These are phyloP conservation scores for Eutrigla gurnardus DNA, from an alignment of 2,797 vertebrate species.

Conservation along the genomic window DNA sequence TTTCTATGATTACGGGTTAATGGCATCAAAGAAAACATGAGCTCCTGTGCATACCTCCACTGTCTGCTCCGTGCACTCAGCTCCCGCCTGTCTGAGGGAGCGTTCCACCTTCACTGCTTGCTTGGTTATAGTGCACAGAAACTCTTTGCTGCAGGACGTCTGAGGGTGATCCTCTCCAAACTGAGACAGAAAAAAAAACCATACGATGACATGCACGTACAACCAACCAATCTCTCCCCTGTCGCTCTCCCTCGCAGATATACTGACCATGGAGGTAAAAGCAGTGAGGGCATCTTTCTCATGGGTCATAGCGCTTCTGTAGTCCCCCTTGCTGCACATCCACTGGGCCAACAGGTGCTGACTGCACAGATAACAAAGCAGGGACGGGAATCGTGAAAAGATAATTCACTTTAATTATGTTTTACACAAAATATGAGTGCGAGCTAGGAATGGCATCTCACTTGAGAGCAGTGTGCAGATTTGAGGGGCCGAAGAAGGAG, in stretches of 20 bases:
- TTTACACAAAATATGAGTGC: not conserved
- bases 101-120: slow-evolving; percentile 89
- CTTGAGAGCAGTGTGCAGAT: slow-evolving; percentile 85
- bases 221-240: not conserved
- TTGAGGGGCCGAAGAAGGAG: slow-evolving; percentile 82
- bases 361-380: slow-evolving; percentile 67
- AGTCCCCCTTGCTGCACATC: slow-evolving; percentile 86
- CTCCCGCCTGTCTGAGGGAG: slow-evolving; percentile 83
- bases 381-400: not conserved
- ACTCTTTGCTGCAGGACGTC: slow-evolving; percentile 84
- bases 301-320: slow-evolving; percentile 85
- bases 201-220: not conserved
- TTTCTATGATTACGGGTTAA: not conserved
- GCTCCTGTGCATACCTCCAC: slow-evolving; percentile 67
- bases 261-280: slow-evolving; percentile 84
- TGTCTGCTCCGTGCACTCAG: slow-evolving; percentile 73
- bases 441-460: slow-evolving; percentile 52
- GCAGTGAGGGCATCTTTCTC: slow-evolving; percentile 86
- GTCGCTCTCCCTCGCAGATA: not conserved
- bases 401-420: not conserved
- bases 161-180: slow-evolving; percentile 85
- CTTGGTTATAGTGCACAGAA: slow-evolving; percentile 85
- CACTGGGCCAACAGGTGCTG: slow-evolving; percentile 87
- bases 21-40: not conserved
- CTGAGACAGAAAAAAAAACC: slow-evolving; percentile 60